Percentiles rank a stretch among this genome's conserved stretches.
These are phyloP conservation scores for Solenopsis fugax DNA, from an alignment of 1,140 invertebrate species.

Conservation along the genomic window DNA sequence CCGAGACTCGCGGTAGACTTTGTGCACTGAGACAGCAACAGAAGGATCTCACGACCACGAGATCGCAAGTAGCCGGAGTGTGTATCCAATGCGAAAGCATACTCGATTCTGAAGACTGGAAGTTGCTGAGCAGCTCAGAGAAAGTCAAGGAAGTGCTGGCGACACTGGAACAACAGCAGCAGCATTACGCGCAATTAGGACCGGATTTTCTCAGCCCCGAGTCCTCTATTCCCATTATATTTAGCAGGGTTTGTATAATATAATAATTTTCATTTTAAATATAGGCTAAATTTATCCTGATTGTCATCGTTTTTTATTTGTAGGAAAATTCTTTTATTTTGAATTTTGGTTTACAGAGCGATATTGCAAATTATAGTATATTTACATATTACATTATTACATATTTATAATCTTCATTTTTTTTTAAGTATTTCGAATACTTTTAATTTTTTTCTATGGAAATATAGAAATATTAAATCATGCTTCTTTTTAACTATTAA, in stretches of 20 bases:
- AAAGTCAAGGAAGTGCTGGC: constrained; percentile 87
- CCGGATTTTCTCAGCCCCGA: constrained; percentile 88
- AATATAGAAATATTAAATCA: neutral
- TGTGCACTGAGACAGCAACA: constrained; percentile 88
- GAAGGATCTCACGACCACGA: constrained; percentile 87
- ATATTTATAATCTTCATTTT: neutral
- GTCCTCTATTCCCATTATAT: constrained; percentile 89
- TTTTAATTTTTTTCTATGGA: neutral
- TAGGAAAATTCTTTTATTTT: neutral
- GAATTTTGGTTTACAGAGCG: neutral
- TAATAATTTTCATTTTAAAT: neutral
- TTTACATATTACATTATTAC: neutral
- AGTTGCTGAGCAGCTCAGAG: constrained; percentile 86
- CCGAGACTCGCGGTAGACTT: constrained; percentile 88
- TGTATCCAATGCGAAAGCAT: constrained; percentile 88
- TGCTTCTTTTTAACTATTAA: neutral
- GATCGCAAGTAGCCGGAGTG: constrained; percentile 88
- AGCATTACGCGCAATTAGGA: constrained; percentile 88
- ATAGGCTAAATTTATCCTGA: constrained; percentile 9
- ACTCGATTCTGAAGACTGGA: constrained; percentile 88
- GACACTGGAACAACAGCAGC: constrained; percentile 88
- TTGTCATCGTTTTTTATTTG: neutral
- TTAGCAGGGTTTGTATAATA: constrained; percentile 87
- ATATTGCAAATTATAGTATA: neutral
- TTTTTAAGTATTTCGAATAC: neutral